phyloP scores from a whole-genome alignment of 2,797 vertebrate genomes.

The Ptychadena robeensis region DNA sequence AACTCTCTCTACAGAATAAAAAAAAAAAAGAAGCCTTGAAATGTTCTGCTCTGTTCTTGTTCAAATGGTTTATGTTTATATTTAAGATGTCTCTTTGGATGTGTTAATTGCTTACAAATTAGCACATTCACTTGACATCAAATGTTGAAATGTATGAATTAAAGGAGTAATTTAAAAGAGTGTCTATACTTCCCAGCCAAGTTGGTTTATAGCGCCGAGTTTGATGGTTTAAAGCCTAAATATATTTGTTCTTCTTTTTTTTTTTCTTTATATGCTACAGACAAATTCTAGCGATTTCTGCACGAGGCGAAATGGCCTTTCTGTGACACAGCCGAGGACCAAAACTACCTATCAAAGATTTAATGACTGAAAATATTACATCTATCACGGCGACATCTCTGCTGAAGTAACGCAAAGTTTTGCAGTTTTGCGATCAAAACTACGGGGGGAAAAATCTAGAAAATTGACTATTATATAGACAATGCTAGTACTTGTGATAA shows the following conservation, averaged over 20 bases:
- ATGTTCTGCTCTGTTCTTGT: slow-evolving; percentile 14
- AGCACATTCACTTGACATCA: slow-evolving; percentile 46
- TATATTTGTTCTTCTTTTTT: slow-evolving; percentile 28
- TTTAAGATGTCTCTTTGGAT: slow-evolving; percentile 49
- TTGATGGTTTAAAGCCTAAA: slow-evolving; percentile 25
- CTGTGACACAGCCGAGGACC: slow-evolving; percentile 1
- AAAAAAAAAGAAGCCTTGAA: slow-evolving; percentile 21
- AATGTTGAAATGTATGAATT: slow-evolving; percentile 59
- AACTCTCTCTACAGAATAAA: slow-evolving; percentile 12
- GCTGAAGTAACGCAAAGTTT: neutral
- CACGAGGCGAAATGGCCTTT: slow-evolving; percentile 20
- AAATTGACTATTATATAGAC: slow-evolving; percentile 7
- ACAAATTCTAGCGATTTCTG: slow-evolving; percentile 16
- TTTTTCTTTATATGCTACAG: slow-evolving; percentile 2
- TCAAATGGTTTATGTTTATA: slow-evolving; percentile 41
- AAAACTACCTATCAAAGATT: slow-evolving; percentile 16
- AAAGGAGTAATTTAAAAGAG: slow-evolving; percentile 43
- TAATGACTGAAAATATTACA: slow-evolving; percentile 24
- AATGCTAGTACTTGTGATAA: slow-evolving; percentile 22
- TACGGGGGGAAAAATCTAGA: neutral
- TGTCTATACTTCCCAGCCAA: slow-evolving; percentile 35
- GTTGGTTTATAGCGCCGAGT: slow-evolving; percentile 16
- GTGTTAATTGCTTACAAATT: slow-evolving; percentile 60
- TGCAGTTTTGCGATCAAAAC: neutral
- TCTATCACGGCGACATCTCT: slow-evolving; percentile 9